A percentile compares a stretch with the other conserved stretches of the same genome.
phyloP scores from a whole-genome alignment of 2,113 vertebrate genomes.

The mouse (Mus musculus) region GRCm39 chr14:77627501-77628000 shows the following conservation, averaged over 20 bases:
- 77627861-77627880: neutral
- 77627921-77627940: neutral
- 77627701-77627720: neutral
- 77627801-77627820: neutral
- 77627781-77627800: neutral
- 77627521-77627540: neutral
- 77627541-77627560: neutral
- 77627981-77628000: too few relatives aligned
- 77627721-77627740: constrained; percentile 21
- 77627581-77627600: neutral
- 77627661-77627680: constrained; percentile 25
- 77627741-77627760: neutral
- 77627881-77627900: neutral
- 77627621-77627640: neutral
- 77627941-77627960: neutral
- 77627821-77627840: accelerated
- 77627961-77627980: neutral
- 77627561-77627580: constrained; percentile 62
- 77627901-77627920: neutral
- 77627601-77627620: neutral
- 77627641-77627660: neutral
- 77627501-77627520: neutral
- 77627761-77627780: neutral
- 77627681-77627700: constrained; percentile 28
- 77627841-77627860: neutral